Evolutionary conservation across 2,113 vertebrate species (phyloP).

Genomic region (Ramphastos sulfuratus): DNA sequence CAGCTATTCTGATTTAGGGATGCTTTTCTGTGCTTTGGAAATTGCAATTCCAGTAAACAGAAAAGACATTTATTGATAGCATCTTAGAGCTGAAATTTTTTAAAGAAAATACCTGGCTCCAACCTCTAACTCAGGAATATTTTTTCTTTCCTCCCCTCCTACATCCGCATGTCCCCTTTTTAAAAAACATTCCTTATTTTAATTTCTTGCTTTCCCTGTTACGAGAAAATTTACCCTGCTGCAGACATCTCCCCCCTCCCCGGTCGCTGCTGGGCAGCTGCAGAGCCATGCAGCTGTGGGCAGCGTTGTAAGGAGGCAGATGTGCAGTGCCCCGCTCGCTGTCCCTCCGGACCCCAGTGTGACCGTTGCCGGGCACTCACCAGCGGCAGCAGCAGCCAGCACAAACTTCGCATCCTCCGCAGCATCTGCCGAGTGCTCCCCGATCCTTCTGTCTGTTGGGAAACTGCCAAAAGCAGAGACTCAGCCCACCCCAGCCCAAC

Average conservation of each 20-base stretch:
- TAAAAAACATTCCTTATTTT: neutral
- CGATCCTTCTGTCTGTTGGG: neutral
- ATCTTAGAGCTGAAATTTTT: neutral
- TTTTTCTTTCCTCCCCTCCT: neutral
- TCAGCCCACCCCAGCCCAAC: conserved; percentile 12
- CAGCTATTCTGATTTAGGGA: neutral
- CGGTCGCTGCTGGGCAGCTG: neutral
- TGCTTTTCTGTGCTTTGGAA: neutral
- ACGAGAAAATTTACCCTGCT: neutral
- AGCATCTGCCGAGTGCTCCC: neutral
- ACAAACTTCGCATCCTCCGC: conserved; percentile 53
- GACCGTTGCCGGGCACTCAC: conserved; percentile 4
- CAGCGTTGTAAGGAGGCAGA: neutral
- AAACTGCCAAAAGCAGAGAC: neutral
- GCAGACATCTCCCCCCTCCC: neutral
- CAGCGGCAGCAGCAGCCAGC: conserved; percentile 39
- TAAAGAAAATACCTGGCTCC: neutral
- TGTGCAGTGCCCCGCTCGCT: accelerated
- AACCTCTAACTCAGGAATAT: neutral
- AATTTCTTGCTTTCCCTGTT: neutral
- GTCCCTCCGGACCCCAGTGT: neutral
- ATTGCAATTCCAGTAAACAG: neutral
- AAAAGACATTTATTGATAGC: neutral
- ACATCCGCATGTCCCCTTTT: accelerated
- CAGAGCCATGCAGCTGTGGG: neutral